phyloP scores from a whole-genome alignment of 2,113 vertebrate species.

The Embiotoca jacksoni region DNA sequence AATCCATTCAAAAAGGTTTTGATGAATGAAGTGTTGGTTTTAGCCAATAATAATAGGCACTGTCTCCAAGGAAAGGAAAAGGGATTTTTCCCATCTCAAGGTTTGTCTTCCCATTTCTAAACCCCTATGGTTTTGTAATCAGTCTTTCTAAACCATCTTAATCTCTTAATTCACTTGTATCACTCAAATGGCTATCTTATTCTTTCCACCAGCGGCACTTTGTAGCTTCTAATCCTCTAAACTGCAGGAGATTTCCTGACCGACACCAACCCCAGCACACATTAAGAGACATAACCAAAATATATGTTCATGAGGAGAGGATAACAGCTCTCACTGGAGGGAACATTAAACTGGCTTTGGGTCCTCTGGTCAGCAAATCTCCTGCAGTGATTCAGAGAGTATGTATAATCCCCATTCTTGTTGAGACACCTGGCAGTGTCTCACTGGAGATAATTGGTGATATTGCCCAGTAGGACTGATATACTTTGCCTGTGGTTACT shows the following conservation, averaged over 20 bases:
- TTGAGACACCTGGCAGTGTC: slow-evolving; percentile 46
- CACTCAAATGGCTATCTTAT: slow-evolving; percentile 81
- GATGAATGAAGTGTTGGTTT: slow-evolving; percentile 40
- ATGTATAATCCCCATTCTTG: slow-evolving; percentile 63
- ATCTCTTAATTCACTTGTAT: slow-evolving; percentile 89
- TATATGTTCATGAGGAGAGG: slow-evolving; percentile 66
- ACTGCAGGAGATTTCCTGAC: slow-evolving; percentile 83
- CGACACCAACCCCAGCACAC: slow-evolving; percentile 73
- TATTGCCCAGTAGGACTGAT: slow-evolving; percentile 49
- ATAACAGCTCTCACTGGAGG: slow-evolving; percentile 71
- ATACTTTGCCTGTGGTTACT: slow-evolving; percentile 3
- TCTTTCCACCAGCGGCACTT: slow-evolving; percentile 83
- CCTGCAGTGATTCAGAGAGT: slow-evolving; percentile 59
- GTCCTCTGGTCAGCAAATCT: slow-evolving; percentile 76
- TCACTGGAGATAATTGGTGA: slow-evolving; percentile 53
- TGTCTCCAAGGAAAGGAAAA: slow-evolving; percentile 74
- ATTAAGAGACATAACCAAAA: slow-evolving; percentile 79
- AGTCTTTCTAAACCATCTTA: slow-evolving; percentile 88
- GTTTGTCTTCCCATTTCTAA: slow-evolving; percentile 85
- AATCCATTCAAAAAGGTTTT: slow-evolving; percentile 59
- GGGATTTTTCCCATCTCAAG: slow-evolving; percentile 82
- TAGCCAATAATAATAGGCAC: slow-evolving; percentile 70
- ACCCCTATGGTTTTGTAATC: slow-evolving; percentile 86
- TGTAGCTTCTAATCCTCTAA: slow-evolving; percentile 86
- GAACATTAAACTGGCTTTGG: slow-evolving; percentile 74